phyloP scores from a whole-genome alignment of 2,888 invertebrate species.

The Tachystola acroxantha region DNA sequence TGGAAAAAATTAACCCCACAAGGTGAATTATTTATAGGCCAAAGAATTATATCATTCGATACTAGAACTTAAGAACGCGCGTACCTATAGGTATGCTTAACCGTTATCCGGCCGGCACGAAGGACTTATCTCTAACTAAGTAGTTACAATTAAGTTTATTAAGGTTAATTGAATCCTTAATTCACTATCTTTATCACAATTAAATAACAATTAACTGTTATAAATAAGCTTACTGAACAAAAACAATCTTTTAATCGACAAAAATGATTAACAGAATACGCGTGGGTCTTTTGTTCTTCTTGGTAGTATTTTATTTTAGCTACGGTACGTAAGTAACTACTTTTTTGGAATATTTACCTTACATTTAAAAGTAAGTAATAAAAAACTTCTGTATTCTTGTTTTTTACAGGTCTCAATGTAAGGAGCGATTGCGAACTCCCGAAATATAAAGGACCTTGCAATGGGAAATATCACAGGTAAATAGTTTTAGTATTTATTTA shows the following conservation, averaged over 20 bases:
- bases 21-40: constrained; percentile 44
- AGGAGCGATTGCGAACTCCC: constrained; percentile 14
- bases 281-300: not conserved
- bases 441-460: constrained; percentile 9
- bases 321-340: no score
- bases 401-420: no score
- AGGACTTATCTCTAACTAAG: no score
- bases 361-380: no score
- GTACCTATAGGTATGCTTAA: not conserved
- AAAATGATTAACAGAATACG: not conserved
- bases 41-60: constrained; percentile 15
- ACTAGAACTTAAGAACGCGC: constrained; percentile 1
- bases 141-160: no score
- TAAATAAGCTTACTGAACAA: not conserved
- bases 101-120: not conserved
- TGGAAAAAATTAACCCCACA: constrained; percentile 42
- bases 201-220: not conserved
- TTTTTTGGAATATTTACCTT: no score
- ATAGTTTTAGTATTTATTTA: not conserved
- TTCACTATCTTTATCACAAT: not conserved
- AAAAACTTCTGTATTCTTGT: no score
- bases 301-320: no score
- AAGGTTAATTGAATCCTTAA: not conserved
- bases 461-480: constrained; percentile 1
- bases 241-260: not conserved